phyloP scores from a whole-genome alignment of 2,113 vertebrate genomes.

The Bos indicus region DNA sequence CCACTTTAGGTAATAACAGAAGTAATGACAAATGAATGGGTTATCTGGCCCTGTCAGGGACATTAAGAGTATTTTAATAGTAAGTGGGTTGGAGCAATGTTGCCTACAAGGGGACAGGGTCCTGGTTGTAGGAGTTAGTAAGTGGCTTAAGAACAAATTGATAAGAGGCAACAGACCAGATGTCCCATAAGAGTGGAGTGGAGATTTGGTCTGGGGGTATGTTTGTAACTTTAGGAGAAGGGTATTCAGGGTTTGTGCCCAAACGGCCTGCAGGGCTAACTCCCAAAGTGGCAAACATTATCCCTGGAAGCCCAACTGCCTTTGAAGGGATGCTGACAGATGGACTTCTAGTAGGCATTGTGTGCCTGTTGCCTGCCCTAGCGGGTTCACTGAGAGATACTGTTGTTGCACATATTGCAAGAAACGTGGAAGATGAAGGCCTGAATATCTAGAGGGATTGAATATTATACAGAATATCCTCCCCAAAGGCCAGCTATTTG shows the following conservation, averaged over 20 bases:
- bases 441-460: not conserved
- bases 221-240: not conserved
- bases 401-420: accelerated
- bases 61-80: not conserved
- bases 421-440: not conserved
- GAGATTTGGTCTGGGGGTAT: not conserved
- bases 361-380: accelerated
- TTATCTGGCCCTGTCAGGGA: not conserved
- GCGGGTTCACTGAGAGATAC: not conserved
- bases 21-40: not conserved
- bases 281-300: not conserved
- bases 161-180: not conserved
- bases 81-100: not conserved
- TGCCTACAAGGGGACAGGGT: not conserved
- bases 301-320: not conserved
- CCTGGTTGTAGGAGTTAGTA: not conserved
- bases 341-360: not conserved
- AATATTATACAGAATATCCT: not conserved
- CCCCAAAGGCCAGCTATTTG: not conserved
- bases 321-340: not conserved
- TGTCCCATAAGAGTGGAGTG: not conserved
- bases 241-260: not conserved
- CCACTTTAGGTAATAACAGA: not conserved
- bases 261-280: not conserved
- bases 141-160: not conserved